phyloP scores from a whole-genome alignment of 2,797 vertebrate species.

The Cyprinodon diabolis region DNA sequence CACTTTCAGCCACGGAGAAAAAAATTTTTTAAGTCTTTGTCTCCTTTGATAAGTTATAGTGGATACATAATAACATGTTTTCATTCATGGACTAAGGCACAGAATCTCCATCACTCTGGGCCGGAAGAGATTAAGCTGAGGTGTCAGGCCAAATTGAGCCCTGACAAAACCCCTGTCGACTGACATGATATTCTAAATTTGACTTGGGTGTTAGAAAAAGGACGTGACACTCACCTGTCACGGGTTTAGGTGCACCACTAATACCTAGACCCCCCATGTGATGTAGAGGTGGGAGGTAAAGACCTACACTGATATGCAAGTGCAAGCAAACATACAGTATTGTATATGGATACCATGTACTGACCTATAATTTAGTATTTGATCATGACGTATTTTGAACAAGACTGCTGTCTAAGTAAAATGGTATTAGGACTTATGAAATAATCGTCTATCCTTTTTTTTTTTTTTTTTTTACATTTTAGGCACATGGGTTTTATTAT shows the following conservation, averaged over 20 bases:
- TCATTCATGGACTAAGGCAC: background rate
- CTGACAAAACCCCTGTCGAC: conserved; percentile 24
- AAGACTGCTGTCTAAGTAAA: conserved; percentile 16
- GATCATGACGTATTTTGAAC: conserved; percentile 24
- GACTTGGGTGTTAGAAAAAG: conserved; percentile 38
- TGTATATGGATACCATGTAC: background rate
- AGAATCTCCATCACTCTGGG: conserved; percentile 1
- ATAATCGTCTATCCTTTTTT: conserved; percentile 21
- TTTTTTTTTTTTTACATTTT: conserved; percentile 35
- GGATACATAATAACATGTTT: conserved; percentile 11
- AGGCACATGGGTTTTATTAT: conserved; percentile 46
- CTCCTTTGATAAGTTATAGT: conserved; percentile 13
- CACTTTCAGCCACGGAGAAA: background rate
- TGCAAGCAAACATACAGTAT: background rate
- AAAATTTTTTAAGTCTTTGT: background rate
- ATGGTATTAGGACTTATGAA: conserved; percentile 34
- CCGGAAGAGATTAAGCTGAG: conserved; percentile 16
- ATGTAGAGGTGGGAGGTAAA: conserved; percentile 46
- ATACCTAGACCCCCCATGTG: conserved; percentile 49
- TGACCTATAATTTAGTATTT: conserved; percentile 13
- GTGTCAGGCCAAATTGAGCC: conserved; percentile 17
- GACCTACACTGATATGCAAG: background rate
- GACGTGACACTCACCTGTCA: conserved; percentile 57
- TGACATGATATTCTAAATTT: conserved; percentile 43
- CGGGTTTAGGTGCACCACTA: conserved; percentile 40